phyloP scores from a whole-genome alignment of 30 jellyfish, hydroid and myxozoan species.

The Hydra vulgaris region DNA sequence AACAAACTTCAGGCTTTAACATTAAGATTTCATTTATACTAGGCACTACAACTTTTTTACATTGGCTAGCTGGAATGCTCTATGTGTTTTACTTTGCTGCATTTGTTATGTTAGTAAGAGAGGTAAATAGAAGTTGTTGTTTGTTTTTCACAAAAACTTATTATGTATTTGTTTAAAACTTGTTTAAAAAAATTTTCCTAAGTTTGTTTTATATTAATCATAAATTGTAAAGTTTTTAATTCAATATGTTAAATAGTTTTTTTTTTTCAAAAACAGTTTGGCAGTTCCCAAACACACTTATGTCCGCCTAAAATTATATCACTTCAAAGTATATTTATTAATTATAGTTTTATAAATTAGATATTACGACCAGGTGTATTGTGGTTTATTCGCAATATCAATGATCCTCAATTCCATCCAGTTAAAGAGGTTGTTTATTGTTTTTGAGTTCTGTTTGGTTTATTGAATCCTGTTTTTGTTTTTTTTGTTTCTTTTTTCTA shows the following conservation, averaged over 20 bases:
- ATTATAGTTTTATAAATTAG: constrained; percentile 32
- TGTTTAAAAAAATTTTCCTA: not conserved
- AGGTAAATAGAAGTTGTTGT: constrained; percentile 30
- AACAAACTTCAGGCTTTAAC: no score
- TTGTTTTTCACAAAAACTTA: not conserved
- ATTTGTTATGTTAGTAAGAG: constrained; percentile 74
- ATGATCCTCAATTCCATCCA: constrained; percentile 96
- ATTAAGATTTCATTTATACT: not conserved
- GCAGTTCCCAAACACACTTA: no score
- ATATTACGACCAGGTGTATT: constrained; percentile 80
- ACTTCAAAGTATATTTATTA: no score
- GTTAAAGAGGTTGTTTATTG: constrained; percentile 95
- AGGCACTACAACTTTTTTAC: constrained; percentile 87
- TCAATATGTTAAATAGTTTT: no score
- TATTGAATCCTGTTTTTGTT: no score
- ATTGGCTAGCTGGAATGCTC: constrained; percentile 95
- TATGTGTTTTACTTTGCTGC: constrained; percentile 94
- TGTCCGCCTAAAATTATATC: no score
- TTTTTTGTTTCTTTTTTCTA: not conserved
- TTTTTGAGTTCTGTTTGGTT: no score
- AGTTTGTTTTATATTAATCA: not conserved
- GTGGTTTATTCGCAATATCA: constrained; percentile 81
- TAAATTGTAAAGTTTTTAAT: no score
- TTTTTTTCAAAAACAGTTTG: no score
- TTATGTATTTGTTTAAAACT: no score